Evolutionary conservation across 2,113 vertebrate genomes (phyloP), one percentile per base, ranked within the genome.

Genomic region (Dipodomys spectabilis): DNA sequence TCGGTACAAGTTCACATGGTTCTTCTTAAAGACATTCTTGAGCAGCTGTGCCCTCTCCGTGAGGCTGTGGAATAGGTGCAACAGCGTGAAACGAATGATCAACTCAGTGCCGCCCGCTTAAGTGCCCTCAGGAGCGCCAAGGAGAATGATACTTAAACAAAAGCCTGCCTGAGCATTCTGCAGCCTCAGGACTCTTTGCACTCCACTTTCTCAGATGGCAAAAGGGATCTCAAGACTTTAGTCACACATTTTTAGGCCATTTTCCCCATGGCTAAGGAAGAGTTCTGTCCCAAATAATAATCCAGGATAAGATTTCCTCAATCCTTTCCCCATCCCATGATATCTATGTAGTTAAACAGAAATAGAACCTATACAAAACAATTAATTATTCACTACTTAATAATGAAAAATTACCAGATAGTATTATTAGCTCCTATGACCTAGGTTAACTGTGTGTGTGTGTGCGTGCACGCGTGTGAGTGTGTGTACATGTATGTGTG

Each of bases 11-110:
- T 98, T 99, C 98, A 99, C 98, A 0, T 99, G 99, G 96, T 99
- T 99, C 98, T 99, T 99, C 99, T 99, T 99, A 96, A 99, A 99
- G 96, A 99, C 99, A 65, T 99, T 99, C 98, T 99, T 99, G 97
- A 99, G 98, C 30, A 99, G 98, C 39, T 99, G 99, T 15, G 99
- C 99, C 96, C 99, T 98, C 98, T 99, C 99, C 0, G 99, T 99
- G 98, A 99, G 98, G 98, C 99, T 99, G 94, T 2, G 49, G 71
- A 82, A 45, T 87, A 96, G 97, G 86, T 3, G 79, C 35, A 97
- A 28, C 97, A 0, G 4, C 78, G 2, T 89, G 44, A 98, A 93
- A 95, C 27, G 75, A 92, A 96, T 84, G 35, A 95, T 79, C 91
- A 96, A 49, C 78, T 92, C 79, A 25, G 90, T 32, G 12, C 72